A percentile compares a stretch with the other conserved stretches of the same genome.
Conservation (phyloP, 2,797 vertebrate species). For the Diglossa cyanea region DNA sequence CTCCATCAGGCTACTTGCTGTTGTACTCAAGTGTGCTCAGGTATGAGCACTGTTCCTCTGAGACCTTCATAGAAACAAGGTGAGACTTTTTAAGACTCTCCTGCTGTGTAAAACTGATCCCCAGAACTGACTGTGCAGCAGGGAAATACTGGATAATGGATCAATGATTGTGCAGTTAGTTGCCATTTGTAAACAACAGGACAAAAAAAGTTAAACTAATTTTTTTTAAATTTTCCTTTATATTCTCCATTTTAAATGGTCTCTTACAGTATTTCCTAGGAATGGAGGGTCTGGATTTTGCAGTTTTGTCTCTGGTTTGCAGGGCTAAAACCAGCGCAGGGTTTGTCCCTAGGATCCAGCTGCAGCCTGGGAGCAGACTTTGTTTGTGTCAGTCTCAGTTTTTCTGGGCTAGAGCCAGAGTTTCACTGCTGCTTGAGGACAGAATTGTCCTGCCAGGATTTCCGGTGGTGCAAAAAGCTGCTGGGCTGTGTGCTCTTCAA, state of each 20-base stretch:
- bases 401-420: not conserved
- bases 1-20: not conserved
- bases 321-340: not conserved
- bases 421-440: not conserved
- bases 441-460: not conserved
- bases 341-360: not conserved
- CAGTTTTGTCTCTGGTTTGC: not conserved
- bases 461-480: not conserved
- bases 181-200: not conserved
- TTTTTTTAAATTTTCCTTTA: not conserved
- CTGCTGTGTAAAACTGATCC: not conserved
- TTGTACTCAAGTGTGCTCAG: not conserved
- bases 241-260: not conserved
- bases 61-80: not conserved
- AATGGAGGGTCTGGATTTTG: not conserved
- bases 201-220: not conserved
- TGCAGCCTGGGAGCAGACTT: conserved; percentile 5
- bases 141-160: not conserved
- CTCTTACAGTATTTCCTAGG: not conserved
- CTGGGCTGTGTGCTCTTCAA: not conserved
- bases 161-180: not conserved
- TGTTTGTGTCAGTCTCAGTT: not conserved
- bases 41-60: not conserved
- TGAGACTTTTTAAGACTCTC: not conserved
- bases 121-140: not conserved